phyloP scores from a whole-genome alignment of 2,888 invertebrate species.

The Hyalella azteca region DNA sequence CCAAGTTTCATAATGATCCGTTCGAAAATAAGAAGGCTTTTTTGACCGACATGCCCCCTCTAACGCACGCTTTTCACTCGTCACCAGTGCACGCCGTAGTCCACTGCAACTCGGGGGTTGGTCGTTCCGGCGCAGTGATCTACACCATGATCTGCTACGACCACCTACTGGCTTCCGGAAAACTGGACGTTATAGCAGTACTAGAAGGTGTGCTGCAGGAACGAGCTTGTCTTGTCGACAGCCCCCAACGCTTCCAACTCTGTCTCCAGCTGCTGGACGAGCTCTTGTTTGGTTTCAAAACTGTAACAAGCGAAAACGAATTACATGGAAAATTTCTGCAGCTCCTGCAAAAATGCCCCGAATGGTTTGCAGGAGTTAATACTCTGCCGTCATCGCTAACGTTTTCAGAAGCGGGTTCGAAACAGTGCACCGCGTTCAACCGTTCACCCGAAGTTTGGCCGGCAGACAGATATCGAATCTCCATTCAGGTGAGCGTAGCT shows the following conservation, averaged over 20 bases:
- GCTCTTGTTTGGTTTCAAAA: slow-evolving; percentile 40
- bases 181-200: too few relatives aligned
- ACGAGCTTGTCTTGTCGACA: slow-evolving; percentile 49
- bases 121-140: slow-evolving; percentile 51
- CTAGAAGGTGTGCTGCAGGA: slow-evolving; percentile 36
- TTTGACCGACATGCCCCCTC: too few relatives aligned
- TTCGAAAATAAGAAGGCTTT: too few relatives aligned
- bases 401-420: slow-evolving; percentile 1
- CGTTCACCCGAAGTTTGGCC: slow-evolving; percentile 42
- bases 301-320: background rate
- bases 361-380: slow-evolving; percentile 11
- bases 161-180: background rate
- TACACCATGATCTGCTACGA: slow-evolving; percentile 44
- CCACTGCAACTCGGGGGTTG: slow-evolving; percentile 53
- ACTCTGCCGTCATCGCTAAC: slow-evolving; percentile 37
- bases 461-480: slow-evolving; percentile 39
- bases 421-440: slow-evolving; percentile 18
- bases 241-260: slow-evolving; percentile 36
- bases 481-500: slow-evolving; percentile 4
- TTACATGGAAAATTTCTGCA: slow-evolving; percentile 1
- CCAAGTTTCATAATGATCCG: too few relatives aligned
- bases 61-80: too few relatives aligned
- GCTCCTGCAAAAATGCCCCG: background rate
- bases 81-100: slow-evolving; percentile 47
- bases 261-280: slow-evolving; percentile 46